phyloP scores from a whole-genome alignment of 2,888 invertebrate species.

The Lochmaea capreae region DNA sequence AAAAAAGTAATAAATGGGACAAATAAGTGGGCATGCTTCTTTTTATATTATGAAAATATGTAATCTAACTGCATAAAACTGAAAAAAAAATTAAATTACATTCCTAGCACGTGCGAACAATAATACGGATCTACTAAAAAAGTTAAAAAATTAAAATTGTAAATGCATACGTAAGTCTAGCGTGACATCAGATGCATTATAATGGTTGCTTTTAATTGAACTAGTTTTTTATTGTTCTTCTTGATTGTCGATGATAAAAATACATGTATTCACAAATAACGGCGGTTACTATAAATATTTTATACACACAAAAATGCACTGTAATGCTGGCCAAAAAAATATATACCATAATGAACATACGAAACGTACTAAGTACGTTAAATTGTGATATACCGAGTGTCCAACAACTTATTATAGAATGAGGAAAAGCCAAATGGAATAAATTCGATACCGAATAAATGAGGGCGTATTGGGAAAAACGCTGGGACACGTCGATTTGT shows the following conservation, averaged over 20 bases:
- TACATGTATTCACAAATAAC: background rate
- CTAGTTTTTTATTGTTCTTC: background rate
- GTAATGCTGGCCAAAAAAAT: background rate
- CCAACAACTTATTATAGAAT: too few relatives aligned
- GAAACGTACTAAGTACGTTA: too few relatives aligned
- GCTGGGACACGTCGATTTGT: too few relatives aligned
- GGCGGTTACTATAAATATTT: background rate
- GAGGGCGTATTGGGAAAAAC: too few relatives aligned
- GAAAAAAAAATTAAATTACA: background rate
- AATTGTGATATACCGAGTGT: too few relatives aligned
- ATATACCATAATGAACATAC: too few relatives aligned
- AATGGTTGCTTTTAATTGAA: background rate
- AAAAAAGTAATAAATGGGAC: background rate
- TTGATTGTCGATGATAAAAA: background rate
- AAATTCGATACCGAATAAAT: too few relatives aligned
- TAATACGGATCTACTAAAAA: background rate
- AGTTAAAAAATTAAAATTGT: background rate
- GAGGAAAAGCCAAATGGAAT: too few relatives aligned
- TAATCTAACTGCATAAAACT: background rate
- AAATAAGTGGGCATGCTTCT: background rate
- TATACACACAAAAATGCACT: background rate
- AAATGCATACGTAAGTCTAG: background rate
- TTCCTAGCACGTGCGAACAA: background rate
- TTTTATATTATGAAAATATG: background rate
- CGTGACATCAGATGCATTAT: background rate